Base-by-base conservation (phyloP, 2,113 vertebrate species). In the Calidris pygmaea region DNA sequence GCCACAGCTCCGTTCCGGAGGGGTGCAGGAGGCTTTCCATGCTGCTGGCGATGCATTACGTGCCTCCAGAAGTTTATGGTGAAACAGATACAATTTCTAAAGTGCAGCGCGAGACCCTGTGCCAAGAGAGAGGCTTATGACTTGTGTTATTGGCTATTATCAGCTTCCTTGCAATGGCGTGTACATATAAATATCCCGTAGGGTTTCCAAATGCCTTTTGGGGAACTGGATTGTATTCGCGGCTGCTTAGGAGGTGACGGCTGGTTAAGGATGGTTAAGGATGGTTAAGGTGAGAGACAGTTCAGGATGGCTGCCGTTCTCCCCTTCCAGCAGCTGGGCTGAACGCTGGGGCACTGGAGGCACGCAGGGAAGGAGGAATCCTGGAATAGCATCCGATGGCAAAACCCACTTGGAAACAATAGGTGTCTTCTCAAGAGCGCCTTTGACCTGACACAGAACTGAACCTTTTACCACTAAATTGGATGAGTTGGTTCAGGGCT, bases 381-480 rank as follows among this genome's bases (percentile, higher is more conserved):
- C 41, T 68, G 67, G 89, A 97, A 93, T 47, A 78, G 50, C 16
- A 85, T 75, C 76, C 67, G 55, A 55, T 0, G 0, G 89, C 29
- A 84, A 96, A 95, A 93, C 76, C 62, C 58, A 43, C 80, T 89
- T 67, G 48, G 92, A 52, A 95, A 92, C 86, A 94, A 87, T 80
- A 93, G 85, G 74, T 91, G 68, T 79, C 95, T 97, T 95, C 95
- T 94, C 85, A 76, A 74, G 60, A 60, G 52, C 0, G 23, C 96
- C 93, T 97, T 97, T 97, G 97, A 95, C 93, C 95, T 98, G 97
- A 98, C 97, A 98, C 94, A 92, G 66, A 41, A 50, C 78, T 98
- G 97, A 98, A 97, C 97, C 78, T 93, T 98, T 97, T 98, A 97
- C 96, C 91, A 88, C 86, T 97, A 97, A 98, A 97, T 96, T 83